Evolutionary conservation across 1,140 invertebrate genomes (phyloP).

Genomic region (Lethrus apterus): DNA sequence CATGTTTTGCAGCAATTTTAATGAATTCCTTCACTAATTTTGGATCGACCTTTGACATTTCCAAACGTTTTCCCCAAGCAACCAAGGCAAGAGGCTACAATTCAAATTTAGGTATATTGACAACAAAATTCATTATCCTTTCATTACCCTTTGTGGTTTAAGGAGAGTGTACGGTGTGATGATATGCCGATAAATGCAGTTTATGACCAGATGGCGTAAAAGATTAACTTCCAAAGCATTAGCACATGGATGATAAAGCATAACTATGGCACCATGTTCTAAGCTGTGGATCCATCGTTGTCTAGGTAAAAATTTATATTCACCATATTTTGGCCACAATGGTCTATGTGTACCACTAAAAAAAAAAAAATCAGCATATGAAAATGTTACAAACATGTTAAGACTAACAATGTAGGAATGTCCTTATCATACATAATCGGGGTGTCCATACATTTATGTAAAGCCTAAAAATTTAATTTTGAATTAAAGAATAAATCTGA

Average conservation of each 20-base stretch:
- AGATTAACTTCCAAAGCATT: conserved; percentile 56
- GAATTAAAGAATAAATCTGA: conserved; percentile 19
- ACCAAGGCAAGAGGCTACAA: conserved; percentile 67
- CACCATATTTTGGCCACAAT: conserved; percentile 74
- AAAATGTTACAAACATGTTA: no score
- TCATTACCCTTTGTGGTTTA: conserved; percentile 52
- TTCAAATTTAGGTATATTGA: no score
- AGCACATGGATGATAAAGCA: conserved; percentile 85
- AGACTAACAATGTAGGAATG: conserved; percentile 59
- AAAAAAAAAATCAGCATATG: no score
- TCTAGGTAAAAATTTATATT: conserved; percentile 71
- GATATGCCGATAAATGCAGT: conserved; percentile 71
- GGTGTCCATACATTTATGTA: conserved; percentile 63
- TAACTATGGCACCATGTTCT: conserved; percentile 78
- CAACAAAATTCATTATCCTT: conserved; percentile 4
- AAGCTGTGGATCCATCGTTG: conserved; percentile 82
- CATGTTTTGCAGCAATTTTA: conserved; percentile 53
- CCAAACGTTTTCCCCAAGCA: conserved; percentile 66
- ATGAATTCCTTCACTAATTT: conserved; percentile 57
- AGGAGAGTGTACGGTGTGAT: conserved; percentile 68
- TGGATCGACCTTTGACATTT: conserved; percentile 63
- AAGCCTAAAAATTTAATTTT: conserved; percentile 46
- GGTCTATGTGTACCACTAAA: conserved; percentile 73
- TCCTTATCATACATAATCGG: conserved; percentile 55
- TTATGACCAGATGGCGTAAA: conserved; percentile 56